Conservation (phyloP, 2,113 vertebrate genomes). For the Anguilla rostrata region DNA sequence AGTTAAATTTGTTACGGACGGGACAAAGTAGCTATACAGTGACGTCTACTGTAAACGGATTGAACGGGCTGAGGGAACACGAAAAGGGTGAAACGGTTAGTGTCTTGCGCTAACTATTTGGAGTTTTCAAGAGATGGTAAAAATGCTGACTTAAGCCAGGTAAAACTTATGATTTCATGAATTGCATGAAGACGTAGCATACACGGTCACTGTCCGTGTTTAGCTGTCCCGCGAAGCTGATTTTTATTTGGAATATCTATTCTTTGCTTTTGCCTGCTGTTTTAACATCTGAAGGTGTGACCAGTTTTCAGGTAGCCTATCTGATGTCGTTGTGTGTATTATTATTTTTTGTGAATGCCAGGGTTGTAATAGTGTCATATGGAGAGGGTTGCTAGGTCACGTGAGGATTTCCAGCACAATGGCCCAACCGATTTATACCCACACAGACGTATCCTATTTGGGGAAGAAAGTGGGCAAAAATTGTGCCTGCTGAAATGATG, state of each 20-base stretch:
- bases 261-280: neutral
- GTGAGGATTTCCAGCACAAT: too few species aligned
- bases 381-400: too few species aligned
- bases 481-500: too few species aligned
- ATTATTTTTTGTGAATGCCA: neutral
- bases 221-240: neutral
- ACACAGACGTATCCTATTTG: too few species aligned
- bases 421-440: too few species aligned
- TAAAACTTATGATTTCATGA: neutral
- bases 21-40: neutral
- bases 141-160: neutral
- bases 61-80: neutral
- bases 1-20: neutral
- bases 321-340: neutral
- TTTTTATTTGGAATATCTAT: too few species aligned
- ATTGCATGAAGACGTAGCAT: too few species aligned
- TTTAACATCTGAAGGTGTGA: neutral
- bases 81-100: neutral
- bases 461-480: too few species aligned
- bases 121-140: neutral
- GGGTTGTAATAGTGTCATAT: neutral
- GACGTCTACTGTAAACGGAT: neutral
- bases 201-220: neutral
- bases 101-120: neutral
- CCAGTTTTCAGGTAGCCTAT: neutral